phyloP scores from a whole-genome alignment of 2,797 vertebrate genomes.

The Clarias platycephalus region DNA sequence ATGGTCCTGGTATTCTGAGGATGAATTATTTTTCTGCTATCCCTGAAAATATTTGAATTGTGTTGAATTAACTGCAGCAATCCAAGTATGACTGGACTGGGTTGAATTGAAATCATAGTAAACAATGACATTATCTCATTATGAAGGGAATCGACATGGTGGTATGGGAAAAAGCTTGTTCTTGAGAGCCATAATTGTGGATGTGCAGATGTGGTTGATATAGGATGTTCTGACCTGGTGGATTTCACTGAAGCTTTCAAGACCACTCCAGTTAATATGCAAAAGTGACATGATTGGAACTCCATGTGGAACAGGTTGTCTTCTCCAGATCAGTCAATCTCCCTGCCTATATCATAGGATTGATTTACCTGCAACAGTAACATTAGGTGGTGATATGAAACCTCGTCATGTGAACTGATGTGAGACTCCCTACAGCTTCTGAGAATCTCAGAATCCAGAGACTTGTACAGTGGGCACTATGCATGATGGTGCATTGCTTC shows the following conservation, averaged over 20 bases:
- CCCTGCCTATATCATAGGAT: not conserved
- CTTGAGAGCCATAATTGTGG: not conserved
- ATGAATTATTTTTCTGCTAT: constrained; percentile 11
- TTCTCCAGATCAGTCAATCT: not conserved
- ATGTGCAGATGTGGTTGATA: not conserved
- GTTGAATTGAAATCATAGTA: not conserved
- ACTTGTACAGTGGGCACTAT: too few relatives aligned
- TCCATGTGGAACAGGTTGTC: too few relatives aligned
- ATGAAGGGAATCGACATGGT: not conserved
- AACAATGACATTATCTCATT: not conserved
- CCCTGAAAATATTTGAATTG: not conserved
- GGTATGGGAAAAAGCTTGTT: not conserved
- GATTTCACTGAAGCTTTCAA: not conserved
- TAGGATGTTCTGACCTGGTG: not conserved
- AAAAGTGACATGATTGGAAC: not conserved
- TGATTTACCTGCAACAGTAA: not conserved
- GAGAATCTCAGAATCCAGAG: not conserved
- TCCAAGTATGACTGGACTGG: not conserved
- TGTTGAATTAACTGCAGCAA: constrained; percentile 2
- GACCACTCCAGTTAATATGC: not conserved
- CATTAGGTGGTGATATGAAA: not conserved
- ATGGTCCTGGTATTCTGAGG: not conserved
- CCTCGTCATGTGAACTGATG: not conserved
- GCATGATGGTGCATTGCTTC: too few relatives aligned
- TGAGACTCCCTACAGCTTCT: not conserved